A percentile compares a stretch with the other conserved stretches of the same genome.
Conservation (phyloP, 2,113 vertebrate genomes). For the Thermophis baileyi region DNA sequence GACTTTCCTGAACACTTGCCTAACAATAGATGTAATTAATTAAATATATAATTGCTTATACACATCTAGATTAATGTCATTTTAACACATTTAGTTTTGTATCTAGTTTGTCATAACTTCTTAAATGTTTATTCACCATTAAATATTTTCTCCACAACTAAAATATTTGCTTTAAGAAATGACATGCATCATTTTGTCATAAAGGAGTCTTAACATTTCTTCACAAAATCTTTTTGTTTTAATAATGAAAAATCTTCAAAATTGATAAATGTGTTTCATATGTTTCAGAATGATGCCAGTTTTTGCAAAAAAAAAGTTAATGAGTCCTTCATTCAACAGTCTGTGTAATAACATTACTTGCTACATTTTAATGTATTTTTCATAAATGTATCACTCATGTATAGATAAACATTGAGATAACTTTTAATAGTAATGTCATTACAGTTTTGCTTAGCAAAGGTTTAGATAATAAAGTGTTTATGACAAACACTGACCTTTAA, state of each 20-base stretch:
- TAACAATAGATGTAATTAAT: background rate
- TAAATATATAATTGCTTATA: background rate
- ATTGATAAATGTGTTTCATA: background rate
- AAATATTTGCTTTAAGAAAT: background rate
- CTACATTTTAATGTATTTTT: conserved; percentile 1
- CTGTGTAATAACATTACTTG: conserved; percentile 7
- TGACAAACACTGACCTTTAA: conserved; percentile 48
- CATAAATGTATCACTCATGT: conserved; percentile 6
- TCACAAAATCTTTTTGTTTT: background rate
- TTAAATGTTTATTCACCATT: background rate
- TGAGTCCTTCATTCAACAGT: background rate
- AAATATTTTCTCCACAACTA: background rate
- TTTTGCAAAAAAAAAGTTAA: background rate
- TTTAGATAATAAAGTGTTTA: conserved; percentile 62
- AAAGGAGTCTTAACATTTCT: background rate
- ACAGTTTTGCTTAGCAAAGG: conserved; percentile 55
- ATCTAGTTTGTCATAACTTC: background rate
- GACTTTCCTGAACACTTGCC: background rate
- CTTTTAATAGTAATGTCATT: conserved; percentile 25
- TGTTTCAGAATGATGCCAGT: background rate
- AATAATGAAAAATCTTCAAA: background rate
- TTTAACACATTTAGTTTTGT: background rate
- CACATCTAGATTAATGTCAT: background rate
- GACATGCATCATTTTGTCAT: background rate
- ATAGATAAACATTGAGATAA: conserved; percentile 11